Evolutionary conservation across 2,113 vertebrate species (phyloP).

Genomic region (Sakesphorus luctuosus): DNA sequence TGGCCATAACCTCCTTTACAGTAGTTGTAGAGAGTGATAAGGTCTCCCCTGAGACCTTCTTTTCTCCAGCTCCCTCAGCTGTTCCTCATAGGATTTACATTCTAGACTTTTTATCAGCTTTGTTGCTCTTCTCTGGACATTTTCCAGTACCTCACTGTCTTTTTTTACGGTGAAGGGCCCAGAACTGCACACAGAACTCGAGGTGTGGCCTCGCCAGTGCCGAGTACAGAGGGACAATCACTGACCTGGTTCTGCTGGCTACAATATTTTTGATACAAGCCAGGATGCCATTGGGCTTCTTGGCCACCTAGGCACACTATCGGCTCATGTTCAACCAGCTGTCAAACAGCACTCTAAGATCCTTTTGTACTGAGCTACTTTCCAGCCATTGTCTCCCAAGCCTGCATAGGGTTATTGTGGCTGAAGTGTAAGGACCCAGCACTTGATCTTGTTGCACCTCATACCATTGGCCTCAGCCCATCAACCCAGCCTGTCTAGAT

Average conservation of each 20-base stretch:
- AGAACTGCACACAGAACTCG: neutral
- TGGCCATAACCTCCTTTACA: neutral
- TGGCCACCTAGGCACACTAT: neutral
- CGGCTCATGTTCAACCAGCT: neutral
- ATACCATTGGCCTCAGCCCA: neutral
- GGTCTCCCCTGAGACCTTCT: neutral
- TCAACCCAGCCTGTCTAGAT: neutral
- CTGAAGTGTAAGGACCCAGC: neutral
- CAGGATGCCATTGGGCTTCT: neutral
- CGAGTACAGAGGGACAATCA: accelerated
- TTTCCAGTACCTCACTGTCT: neutral
- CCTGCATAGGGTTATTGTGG: neutral
- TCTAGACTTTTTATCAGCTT: neutral
- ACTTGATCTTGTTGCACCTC: neutral
- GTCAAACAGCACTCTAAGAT: neutral
- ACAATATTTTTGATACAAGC: neutral
- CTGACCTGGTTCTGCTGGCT: neutral
- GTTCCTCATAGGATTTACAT: neutral
- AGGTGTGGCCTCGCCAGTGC: neutral
- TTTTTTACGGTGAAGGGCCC: neutral
- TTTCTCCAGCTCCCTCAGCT: neutral
- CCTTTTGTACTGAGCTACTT: neutral
- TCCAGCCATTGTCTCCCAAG: neutral
- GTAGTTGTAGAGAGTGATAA: neutral
- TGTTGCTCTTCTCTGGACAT: neutral